Evolutionary conservation across 2,888 invertebrate genomes (phyloP).

Genomic region (Ennomos fuscantarius): DNA sequence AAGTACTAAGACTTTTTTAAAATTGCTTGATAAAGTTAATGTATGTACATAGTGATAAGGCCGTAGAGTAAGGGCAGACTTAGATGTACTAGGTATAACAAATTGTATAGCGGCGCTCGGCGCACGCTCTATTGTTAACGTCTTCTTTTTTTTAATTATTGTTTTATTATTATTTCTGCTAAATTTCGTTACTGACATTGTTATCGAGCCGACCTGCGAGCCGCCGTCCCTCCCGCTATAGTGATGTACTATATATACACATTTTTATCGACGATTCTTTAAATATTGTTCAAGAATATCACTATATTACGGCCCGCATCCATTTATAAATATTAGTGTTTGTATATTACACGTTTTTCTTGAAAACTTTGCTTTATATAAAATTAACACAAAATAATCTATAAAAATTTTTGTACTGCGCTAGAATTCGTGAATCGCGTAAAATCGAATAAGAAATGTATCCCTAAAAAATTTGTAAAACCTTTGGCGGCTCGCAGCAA

Average conservation of each 20-base stretch:
- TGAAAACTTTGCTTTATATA: conserved; percentile 1
- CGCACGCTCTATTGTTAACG: conserved; percentile 55
- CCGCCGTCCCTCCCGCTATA: conserved; percentile 20
- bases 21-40: conserved; percentile 79
- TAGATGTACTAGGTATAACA: conserved; percentile 85
- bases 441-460: conserved; percentile 7
- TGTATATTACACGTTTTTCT: conserved; percentile 5
- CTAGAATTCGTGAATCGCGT: conserved; percentile 8
- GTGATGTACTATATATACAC: conserved; percentile 33
- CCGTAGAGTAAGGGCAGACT: conserved; percentile 75
- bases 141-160: conserved; percentile 48
- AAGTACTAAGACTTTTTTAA: conserved; percentile 82
- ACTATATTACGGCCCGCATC: conserved; percentile 18
- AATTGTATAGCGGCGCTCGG: conserved; percentile 71
- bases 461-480: conserved; percentile 7
- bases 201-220: conserved; percentile 39
- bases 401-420: conserved; percentile 7
- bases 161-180: conserved; percentile 61
- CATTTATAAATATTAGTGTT: not conserved
- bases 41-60: conserved; percentile 83
- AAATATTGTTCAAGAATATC: conserved; percentile 32
- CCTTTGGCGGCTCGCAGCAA: conserved; percentile 50
- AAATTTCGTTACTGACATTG: conserved; percentile 63
- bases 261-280: conserved; percentile 26
- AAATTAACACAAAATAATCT: not conserved